Evolutionary conservation across 2,113 vertebrate genomes (phyloP), one percentile per base, ranked within the genome.

Genomic region (Odobenus rosmarus): DNA sequence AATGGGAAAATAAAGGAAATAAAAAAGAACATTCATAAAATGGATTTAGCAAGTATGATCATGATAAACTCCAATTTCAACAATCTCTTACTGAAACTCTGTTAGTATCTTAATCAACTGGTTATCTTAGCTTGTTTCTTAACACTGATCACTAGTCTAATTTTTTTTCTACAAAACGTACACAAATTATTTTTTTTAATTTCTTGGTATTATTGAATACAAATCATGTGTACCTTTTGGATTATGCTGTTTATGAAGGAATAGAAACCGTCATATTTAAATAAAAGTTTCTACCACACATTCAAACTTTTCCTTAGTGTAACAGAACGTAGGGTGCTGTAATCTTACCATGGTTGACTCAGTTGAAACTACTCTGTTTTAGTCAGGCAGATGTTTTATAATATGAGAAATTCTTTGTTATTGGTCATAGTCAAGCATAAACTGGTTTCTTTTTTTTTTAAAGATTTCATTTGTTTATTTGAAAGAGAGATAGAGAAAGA

Each of bases 201-300:
- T 39, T 39, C 39, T 39, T 39, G 39, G 39, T 39, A 39, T 4
- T 26, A 39, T 21, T n/a, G 6, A 88, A 67, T 82, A 55, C 61
- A 62, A 49, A 8, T 18, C 51, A 14, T 49, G 3, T 1, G 36
- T 19, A 1, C 1, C 1, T 13, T 53, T 16, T 59, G 1, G 1
- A 1, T 10, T 11, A 42, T 39, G 7, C 18, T 33, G 0, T 55
- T n/a, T 2, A 31, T 55, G 55, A 36, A 76, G 39, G 33, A 83
- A 14, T 31, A 53, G 5, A 2, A 9, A 0, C 4, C 77, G 2
- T 86, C 10, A 24, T 16, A 42, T 18, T 71, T 90, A 85, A 51
- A 18, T 21, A 23, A 23, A 0, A 49, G 8, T 72, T 76, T 14
- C 13, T 4, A 79, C 1, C 5, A 62, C 8, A 55, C 4, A 5